phyloP scores from a whole-genome alignment of 2,797 vertebrate genomes.

The Pangasius macronema region DNA sequence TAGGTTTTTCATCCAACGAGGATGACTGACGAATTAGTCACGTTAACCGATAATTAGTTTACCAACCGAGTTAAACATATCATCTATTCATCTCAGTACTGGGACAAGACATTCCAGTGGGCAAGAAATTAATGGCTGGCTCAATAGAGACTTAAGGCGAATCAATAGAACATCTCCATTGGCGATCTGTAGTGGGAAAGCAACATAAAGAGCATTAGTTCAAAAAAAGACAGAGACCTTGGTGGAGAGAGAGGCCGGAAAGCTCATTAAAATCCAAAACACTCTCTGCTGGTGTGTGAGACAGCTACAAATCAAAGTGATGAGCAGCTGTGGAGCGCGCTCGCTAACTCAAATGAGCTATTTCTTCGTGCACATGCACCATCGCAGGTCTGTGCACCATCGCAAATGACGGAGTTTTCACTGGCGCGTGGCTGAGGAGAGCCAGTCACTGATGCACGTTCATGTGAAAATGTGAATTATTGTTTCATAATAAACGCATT shows the following conservation, averaged over 20 bases:
- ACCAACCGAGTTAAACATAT: conserved; percentile 42
- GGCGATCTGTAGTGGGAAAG: conserved; percentile 43
- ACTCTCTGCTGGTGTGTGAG: conserved; percentile 23
- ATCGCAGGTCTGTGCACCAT: not conserved
- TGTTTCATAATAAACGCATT: not conserved
- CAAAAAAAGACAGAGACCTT: conserved; percentile 17
- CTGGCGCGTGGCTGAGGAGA: not conserved
- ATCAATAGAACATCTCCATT: conserved; percentile 56
- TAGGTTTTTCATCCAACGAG: conserved; percentile 17
- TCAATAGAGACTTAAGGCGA: conserved; percentile 44
- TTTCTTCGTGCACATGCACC: conserved; percentile 13
- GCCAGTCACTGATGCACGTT: not conserved
- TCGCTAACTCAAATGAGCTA: conserved; percentile 5
- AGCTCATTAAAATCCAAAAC: conserved; percentile 51
- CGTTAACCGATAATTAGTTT: conserved; percentile 49
- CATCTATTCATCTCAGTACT: conserved; percentile 41
- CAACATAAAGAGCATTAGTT: conserved; percentile 41
- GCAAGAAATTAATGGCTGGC: conserved; percentile 42
- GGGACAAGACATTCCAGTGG: conserved; percentile 25
- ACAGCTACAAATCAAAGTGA: conserved; percentile 46
- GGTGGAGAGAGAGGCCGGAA: not conserved
- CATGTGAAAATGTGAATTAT: not conserved
- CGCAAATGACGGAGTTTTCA: not conserved
- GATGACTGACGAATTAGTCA: conserved; percentile 42
- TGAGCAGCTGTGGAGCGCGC: not conserved